phyloP scores from a whole-genome alignment of 2,888 invertebrate genomes.

The Stenotaenia linearis region DNA sequence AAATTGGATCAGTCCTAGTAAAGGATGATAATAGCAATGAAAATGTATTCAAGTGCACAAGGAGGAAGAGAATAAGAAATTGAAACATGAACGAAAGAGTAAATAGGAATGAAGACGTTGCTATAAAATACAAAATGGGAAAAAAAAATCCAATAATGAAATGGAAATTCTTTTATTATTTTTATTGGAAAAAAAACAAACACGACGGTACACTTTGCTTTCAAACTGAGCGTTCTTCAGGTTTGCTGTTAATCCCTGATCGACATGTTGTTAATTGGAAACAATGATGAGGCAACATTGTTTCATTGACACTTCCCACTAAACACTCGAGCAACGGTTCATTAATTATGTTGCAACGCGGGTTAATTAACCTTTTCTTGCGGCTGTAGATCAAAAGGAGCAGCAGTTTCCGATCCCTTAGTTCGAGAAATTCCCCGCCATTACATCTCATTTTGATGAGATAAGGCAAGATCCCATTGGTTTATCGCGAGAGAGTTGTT shows the following conservation, averaged over 20 bases:
- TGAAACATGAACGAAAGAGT: background rate
- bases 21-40: slow-evolving; percentile 23
- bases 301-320: background rate
- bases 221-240: no score
- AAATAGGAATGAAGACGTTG: background rate
- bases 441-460: background rate
- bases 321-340: background rate
- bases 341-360: slow-evolving; percentile 10
- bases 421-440: background rate
- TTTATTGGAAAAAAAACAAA: background rate
- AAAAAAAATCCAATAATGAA: no score
- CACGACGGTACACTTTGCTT: no score
- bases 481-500: background rate
- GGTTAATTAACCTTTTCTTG: slow-evolving; percentile 20
- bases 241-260: no score
- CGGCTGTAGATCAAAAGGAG: background rate
- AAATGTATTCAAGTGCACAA: background rate
- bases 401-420: background rate
- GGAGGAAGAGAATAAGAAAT: background rate
- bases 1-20: slow-evolving; percentile 14
- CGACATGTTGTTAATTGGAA: slow-evolving; percentile 2
- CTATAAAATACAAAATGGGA: background rate
- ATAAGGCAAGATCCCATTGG: background rate
- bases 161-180: background rate
- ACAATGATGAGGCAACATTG: slow-evolving; percentile 26